Evolutionary conservation across 2,797 vertebrate species (phyloP), one percentile per base, ranked within the genome.

Genomic region (Muraenolepis orangiensis): DNA sequence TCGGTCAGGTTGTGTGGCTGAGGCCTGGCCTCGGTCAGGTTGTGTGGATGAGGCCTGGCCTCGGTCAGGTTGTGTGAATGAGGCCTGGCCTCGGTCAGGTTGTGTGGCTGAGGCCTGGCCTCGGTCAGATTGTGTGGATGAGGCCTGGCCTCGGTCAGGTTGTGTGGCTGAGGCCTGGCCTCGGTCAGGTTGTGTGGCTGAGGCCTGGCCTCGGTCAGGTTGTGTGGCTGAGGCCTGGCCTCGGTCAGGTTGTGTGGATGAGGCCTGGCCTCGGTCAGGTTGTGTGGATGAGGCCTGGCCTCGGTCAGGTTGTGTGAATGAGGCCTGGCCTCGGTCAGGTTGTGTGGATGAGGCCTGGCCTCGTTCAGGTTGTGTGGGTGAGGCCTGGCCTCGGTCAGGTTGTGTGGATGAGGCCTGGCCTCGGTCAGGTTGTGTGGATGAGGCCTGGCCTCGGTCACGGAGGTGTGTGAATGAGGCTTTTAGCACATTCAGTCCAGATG

Each of bases 401-500:
- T 66, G 64, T 26, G 28, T 29, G 64, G 26, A n/a, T n/a, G 11
- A 16, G 12, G 26, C 23, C 38, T 66, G 64, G 12, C 28, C 26
- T 11, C n/a, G 28, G 61, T 14, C 61, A 18, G 14, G 64, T 11
- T 66, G 64, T 26, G 28, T 29, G 64, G 26, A n/a, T n/a, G 11
- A 16, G 12, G 26, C 23, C 38, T 66, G 64, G 12, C 28, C 26
- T 11, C n/a, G 28, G 61, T 14, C 61, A 18, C 32, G 13, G 42
- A 23, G 64, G 26, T 66, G 64, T 26, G 28, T 29, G 64, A 11
- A n/a, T n/a, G 11, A 16, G 12, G 26, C 23, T 66, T 66, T 64
- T 3, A 20, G 46, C 86, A 86, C 51, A 57, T 1, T 4, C 36
- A 38, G 2, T n/a, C 51, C 51, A 57, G 20, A 23, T 10, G 20